Evolutionary conservation across 1,140 invertebrate species (phyloP).

Genomic region (Coptotermes formosanus): DNA sequence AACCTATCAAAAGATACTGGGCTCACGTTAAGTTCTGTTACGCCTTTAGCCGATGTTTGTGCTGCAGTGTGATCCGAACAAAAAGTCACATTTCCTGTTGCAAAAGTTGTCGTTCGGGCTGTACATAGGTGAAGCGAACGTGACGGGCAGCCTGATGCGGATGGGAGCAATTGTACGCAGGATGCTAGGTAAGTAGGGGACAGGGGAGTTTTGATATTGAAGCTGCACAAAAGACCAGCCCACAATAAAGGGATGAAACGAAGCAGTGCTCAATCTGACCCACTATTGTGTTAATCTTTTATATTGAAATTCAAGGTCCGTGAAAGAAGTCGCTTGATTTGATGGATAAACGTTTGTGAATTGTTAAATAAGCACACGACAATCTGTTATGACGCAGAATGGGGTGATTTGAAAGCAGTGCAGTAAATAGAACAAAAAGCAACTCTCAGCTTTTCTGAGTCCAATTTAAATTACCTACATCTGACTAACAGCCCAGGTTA

Average conservation of each 20-base stretch:
- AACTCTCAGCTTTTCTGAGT: too few relatives aligned
- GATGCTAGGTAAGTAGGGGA: not conserved
- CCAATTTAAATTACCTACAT: too few relatives aligned
- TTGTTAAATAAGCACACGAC: constrained; percentile 28
- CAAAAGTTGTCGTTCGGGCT: not conserved
- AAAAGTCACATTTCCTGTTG: not conserved
- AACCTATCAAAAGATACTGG: too few relatives aligned
- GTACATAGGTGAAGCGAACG: not conserved
- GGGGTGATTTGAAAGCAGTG: not conserved
- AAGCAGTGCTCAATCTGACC: not conserved
- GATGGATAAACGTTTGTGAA: constrained; percentile 29
- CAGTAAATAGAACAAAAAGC: not conserved
- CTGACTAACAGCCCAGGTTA: too few relatives aligned
- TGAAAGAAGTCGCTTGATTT: constrained; percentile 23
- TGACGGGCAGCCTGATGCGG: not conserved
- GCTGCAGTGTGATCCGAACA: too few relatives aligned
- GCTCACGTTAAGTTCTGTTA: too few relatives aligned
- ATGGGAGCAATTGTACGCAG: not conserved
- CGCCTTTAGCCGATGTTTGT: too few relatives aligned
- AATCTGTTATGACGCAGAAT: not conserved
- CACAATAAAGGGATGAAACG: not conserved
- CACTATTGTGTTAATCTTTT: constrained; percentile 2
- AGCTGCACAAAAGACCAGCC: constrained; percentile 9
- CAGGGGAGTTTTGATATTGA: not conserved
- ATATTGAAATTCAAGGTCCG: constrained; percentile 9